A percentile compares a stretch with the other conserved stretches of the same genome.
Conservation (phyloP, 2,113 vertebrate genomes). For the Heloderma charlesbogerti region DNA sequence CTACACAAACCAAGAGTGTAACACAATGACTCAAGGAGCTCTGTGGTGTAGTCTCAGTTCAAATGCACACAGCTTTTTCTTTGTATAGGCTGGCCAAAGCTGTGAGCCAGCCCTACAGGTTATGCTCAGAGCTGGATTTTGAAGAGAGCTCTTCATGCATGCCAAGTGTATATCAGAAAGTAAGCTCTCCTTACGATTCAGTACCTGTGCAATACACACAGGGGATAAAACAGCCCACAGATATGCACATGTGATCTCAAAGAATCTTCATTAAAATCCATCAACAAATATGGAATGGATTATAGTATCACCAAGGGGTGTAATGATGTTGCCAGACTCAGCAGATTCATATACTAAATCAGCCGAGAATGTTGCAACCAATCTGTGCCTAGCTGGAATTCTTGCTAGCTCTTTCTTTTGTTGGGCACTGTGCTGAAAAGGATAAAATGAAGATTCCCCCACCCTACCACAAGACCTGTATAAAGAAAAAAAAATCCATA, state of each 20-base stretch:
- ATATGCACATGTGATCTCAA: neutral
- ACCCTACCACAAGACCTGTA: neutral
- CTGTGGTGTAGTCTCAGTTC: neutral
- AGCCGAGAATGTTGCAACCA: neutral
- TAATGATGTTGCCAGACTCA: neutral
- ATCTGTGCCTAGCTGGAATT: neutral
- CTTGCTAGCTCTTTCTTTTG: neutral
- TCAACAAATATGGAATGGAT: constrained; percentile 1
- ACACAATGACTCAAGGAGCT: neutral
- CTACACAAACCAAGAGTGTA: neutral
- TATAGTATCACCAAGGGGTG: neutral
- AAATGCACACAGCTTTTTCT: neutral
- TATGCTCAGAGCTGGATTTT: neutral
- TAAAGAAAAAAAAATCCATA: neutral
- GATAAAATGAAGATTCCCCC: neutral
- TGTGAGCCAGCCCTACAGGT: neutral
- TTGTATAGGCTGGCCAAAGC: no score
- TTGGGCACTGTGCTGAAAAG: neutral
- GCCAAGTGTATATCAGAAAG: neutral
- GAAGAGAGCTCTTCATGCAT: neutral
- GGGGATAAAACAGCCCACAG: neutral
- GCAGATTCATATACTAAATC: neutral
- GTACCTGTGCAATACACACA: neutral
- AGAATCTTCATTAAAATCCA: constrained; percentile 23
- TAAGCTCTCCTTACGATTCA: neutral